Percentiles rank a stretch among this genome's conserved stretches.
phyloP scores from a whole-genome alignment of 2,113 vertebrate species.

The Mirounga angustirostris region DNA sequence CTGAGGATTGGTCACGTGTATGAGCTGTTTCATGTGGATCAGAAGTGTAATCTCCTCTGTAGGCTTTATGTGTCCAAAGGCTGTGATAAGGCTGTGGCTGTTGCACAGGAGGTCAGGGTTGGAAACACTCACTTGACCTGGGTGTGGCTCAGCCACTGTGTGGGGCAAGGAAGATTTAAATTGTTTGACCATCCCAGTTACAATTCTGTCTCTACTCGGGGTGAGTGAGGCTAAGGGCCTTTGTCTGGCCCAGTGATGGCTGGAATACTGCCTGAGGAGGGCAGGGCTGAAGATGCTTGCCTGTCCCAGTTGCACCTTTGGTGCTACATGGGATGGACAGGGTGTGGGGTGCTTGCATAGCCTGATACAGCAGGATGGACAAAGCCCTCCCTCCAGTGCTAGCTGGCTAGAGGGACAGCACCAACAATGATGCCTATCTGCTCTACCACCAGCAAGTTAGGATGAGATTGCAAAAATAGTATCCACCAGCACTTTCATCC shows the following conservation, averaged over 20 bases:
- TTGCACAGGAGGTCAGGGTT: background rate
- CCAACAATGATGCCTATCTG: background rate
- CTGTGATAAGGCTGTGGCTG: background rate
- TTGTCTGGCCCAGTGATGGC: background rate
- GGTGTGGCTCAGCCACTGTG: background rate
- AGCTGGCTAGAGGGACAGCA: background rate
- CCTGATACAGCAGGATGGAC: background rate
- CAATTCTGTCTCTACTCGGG: background rate
- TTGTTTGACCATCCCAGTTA: background rate
- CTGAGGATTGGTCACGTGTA: background rate
- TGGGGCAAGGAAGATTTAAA: background rate
- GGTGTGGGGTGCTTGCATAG: background rate
- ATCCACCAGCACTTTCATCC: background rate
- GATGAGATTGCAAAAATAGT: background rate
- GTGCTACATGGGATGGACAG: background rate
- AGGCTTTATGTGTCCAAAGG: background rate
- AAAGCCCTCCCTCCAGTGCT: background rate
- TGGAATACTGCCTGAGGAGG: background rate
- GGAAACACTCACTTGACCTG: background rate
- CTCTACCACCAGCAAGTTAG: background rate
- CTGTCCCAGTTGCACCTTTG: background rate
- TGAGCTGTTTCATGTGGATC: background rate
- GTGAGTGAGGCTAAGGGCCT: background rate
- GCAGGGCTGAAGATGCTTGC: background rate
- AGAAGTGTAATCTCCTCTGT: background rate